These are phyloP conservation scores for Leptopilina clavipes DNA, from an alignment of 1,140 invertebrate species.

Conservation along the genomic window DNA sequence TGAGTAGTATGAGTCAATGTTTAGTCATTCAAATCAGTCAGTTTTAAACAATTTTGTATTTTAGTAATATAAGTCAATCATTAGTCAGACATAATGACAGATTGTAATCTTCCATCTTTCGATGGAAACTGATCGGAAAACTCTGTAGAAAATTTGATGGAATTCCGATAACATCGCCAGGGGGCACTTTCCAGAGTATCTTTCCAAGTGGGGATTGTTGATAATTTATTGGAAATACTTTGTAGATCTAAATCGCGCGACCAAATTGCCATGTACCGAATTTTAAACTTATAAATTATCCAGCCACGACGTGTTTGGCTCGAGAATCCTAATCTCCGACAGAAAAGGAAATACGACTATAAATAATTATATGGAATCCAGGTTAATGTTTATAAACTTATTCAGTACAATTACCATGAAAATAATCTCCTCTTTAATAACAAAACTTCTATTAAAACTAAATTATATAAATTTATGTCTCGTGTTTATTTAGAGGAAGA, in stretches of 20 bases:
- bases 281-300: neutral
- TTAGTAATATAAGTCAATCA: too few species aligned
- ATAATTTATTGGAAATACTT: neutral
- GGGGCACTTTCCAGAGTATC: too few species aligned
- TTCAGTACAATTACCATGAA: neutral
- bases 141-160: too few species aligned
- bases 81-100: too few species aligned
- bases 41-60: too few species aligned
- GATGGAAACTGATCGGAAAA: too few species aligned
- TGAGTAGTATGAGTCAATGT: too few species aligned
- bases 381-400: slow-evolving; percentile 15
- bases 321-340: slow-evolving; percentile 14
- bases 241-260: neutral
- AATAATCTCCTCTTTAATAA: neutral
- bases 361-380: neutral
- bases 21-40: too few species aligned
- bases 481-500: too few species aligned
- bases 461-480: neutral
- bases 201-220: too few species aligned
- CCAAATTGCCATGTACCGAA: neutral
- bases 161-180: too few species aligned
- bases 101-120: too few species aligned
- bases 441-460: neutral
- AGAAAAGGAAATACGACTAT: neutral
- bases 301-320: neutral